phyloP scores from a whole-genome alignment of 1,140 invertebrate genomes.

The Drusus annulatus region DNA sequence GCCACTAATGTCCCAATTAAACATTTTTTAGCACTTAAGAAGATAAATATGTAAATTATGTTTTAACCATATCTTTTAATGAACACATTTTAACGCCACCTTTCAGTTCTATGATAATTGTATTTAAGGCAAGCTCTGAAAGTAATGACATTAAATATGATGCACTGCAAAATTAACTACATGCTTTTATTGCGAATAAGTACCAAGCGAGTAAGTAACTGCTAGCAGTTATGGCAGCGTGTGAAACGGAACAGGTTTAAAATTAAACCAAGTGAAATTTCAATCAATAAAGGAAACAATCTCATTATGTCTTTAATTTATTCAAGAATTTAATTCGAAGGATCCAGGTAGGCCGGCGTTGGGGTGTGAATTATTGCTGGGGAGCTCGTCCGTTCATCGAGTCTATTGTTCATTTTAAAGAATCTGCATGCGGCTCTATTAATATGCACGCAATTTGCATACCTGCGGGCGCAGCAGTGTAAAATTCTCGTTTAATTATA shows the following conservation, averaged over 20 bases:
- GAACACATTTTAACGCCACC: no score
- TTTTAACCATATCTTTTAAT: no score
- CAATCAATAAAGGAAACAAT: constrained; percentile 9
- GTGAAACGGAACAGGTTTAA: constrained; percentile 25
- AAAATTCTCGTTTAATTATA: constrained; percentile 51
- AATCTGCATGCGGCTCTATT: constrained; percentile 50
- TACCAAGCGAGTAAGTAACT: no score
- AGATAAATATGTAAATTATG: no score
- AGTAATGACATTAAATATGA: no score
- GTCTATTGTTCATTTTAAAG: constrained; percentile 46
- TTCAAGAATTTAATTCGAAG: constrained; percentile 11
- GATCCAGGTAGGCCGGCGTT: neutral
- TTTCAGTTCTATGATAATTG: no score
- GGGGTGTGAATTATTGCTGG: constrained; percentile 45
- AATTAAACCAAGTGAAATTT: constrained; percentile 18
- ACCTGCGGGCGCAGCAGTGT: constrained; percentile 41
- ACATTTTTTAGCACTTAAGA: neutral
- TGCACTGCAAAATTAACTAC: no score
- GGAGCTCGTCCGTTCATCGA: neutral
- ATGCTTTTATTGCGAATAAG: no score
- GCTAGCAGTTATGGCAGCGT: neutral
- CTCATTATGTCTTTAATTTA: constrained; percentile 34
- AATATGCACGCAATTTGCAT: constrained; percentile 51
- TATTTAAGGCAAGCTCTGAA: no score
- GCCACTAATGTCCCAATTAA: neutral